A percentile compares a stretch with the other conserved stretches of the same genome.
These are phyloP conservation scores for Bombycilla garrulus DNA, from an alignment of 2,113 vertebrate species.

Conservation along the genomic window DNA sequence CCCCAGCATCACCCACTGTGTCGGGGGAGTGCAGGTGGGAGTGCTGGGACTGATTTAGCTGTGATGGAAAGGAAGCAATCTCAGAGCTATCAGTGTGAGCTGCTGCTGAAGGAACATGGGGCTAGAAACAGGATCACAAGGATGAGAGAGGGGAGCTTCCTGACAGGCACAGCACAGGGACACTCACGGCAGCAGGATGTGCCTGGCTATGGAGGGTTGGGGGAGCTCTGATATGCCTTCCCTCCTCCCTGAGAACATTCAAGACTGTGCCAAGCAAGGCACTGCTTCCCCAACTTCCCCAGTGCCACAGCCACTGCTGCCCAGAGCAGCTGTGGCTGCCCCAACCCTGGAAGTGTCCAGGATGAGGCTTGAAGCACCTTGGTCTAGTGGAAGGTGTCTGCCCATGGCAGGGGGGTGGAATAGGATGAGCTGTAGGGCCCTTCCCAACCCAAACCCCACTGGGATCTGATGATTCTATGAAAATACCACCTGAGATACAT, in stretches of 20 bases:
- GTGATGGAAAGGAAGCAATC: background rate
- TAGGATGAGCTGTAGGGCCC: background rate
- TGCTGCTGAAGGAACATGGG: background rate
- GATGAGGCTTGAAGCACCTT: background rate
- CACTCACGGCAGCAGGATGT: background rate
- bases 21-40: background rate
- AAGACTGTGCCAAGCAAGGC: background rate
- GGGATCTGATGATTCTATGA: background rate
- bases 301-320: background rate
- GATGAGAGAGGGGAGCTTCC: background rate
- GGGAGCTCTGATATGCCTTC: background rate
- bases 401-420: background rate
- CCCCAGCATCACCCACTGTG: accelerated
- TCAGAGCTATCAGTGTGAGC: background rate
- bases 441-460: background rate
- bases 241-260: background rate
- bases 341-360: background rate
- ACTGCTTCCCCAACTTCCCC: background rate
- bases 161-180: background rate
- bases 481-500: background rate
- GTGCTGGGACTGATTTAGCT: background rate
- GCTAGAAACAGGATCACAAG: background rate
- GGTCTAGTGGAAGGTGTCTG: background rate
- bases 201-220: background rate
- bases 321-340: background rate